A percentile compares a stretch with the other conserved stretches of the same genome.
phyloP scores from a whole-genome alignment of 2,113 vertebrate genomes.

The Cygnus atratus region DNA sequence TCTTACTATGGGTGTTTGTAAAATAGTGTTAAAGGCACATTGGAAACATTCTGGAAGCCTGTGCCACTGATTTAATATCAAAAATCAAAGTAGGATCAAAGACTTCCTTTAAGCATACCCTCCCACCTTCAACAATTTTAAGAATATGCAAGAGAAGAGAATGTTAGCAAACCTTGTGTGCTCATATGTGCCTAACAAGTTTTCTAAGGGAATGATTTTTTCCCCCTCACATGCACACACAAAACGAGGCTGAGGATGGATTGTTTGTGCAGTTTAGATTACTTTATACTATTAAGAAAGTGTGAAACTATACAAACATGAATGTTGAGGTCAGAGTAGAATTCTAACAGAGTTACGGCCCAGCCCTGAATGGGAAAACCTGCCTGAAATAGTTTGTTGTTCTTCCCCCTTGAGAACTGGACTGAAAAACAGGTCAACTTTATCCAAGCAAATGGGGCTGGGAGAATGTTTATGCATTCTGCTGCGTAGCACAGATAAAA shows the following conservation, averaged over 20 bases:
- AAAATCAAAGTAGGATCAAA: neutral
- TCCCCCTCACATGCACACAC: neutral
- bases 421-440: constrained; percentile 9
- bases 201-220: neutral
- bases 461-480: neutral
- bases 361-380: constrained; percentile 12
- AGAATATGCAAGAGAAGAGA: neutral
- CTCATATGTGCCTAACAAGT: neutral
- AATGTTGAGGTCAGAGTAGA: neutral
- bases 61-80: neutral
- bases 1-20: neutral
- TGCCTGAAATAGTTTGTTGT: constrained; percentile 14
- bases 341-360: neutral
- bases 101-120: neutral
- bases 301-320: neutral
- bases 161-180: neutral
- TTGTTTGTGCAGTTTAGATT: neutral
- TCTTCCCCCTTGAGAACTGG: constrained; percentile 17
- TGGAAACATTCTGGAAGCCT: neutral
- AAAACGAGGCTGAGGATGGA: neutral
- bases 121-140: neutral
- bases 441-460: neutral
- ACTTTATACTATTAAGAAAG: neutral
- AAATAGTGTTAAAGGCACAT: neutral
- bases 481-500: neutral